Evolutionary conservation across 2,113 vertebrate genomes (phyloP).

Genomic region (Illadopsis cleaveri): DNA sequence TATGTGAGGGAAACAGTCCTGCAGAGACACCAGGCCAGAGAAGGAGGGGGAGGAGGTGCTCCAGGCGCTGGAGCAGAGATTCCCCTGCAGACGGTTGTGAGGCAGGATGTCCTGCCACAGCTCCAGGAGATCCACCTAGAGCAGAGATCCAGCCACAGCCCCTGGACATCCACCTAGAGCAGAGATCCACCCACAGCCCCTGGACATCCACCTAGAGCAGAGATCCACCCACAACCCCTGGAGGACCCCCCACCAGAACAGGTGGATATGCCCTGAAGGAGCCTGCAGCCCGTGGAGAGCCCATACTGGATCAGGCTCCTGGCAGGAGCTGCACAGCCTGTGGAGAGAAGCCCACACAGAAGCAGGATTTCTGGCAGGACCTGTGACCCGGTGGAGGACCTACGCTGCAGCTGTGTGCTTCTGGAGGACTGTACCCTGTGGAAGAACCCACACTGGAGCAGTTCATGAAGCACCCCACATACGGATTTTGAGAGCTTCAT

Average conservation of each 20-base stretch:
- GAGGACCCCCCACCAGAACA: neutral
- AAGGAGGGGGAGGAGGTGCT: neutral
- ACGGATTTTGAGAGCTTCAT: neutral
- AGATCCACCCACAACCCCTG: neutral
- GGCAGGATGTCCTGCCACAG: neutral
- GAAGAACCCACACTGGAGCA: neutral
- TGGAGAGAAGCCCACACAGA: neutral
- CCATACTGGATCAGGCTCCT: neutral
- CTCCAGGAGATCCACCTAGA: fast-evolving
- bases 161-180: fast-evolving
- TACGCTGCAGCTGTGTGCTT: neutral
- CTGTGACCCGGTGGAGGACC: neutral
- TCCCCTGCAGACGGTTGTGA: neutral
- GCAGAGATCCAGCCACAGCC: neutral
- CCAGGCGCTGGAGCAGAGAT: neutral
- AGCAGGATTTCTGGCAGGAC: neutral
- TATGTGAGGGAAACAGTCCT: neutral
- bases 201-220: neutral
- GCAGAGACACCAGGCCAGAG: neutral
- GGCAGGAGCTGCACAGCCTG: neutral
- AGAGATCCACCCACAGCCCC: neutral
- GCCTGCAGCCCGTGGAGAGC: neutral
- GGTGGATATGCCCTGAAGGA: neutral
- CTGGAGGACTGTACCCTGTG: neutral
- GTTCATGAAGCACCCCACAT: neutral